Percentiles rank a stretch among this genome's conserved stretches.
Evolutionary conservation across 1,140 invertebrate species (phyloP).

Genomic region (Charaxes varanes): DNA sequence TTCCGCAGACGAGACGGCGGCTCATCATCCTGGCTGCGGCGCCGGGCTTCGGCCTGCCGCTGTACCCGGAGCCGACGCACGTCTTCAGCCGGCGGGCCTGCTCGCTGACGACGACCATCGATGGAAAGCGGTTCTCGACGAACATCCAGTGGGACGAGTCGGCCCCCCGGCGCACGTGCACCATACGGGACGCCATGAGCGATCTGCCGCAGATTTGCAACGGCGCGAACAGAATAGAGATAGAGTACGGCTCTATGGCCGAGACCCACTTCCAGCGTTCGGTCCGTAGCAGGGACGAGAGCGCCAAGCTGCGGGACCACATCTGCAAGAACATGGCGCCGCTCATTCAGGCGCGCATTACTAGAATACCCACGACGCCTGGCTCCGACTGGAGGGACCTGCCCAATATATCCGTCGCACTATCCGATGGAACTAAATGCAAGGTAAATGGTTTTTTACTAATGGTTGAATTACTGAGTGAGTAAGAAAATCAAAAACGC

Average conservation of each 20-base stretch:
- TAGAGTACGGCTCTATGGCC: conserved; percentile 83
- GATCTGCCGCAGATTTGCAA: conserved; percentile 87
- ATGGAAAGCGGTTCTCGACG: conserved; percentile 77
- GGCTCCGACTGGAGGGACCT: conserved; percentile 93
- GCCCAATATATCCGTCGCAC: conserved; percentile 83
- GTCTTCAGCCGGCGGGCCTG: conserved; percentile 85
- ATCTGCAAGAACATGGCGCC: conserved; percentile 91
- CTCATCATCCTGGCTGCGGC: conserved; percentile 90
- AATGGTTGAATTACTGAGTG: too few species aligned
- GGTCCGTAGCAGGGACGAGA: conserved; percentile 78
- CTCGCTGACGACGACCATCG: conserved; percentile 82
- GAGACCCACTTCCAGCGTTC: conserved; percentile 86
- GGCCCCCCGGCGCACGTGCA: conserved; percentile 84
- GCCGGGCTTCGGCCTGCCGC: conserved; percentile 85
- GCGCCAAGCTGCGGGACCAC: conserved; percentile 81
- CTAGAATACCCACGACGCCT: conserved; percentile 81
- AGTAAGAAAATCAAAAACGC: too few species aligned
- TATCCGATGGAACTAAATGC: conserved; percentile 81
- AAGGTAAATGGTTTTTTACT: conserved; percentile 50
- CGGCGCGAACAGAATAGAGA: conserved; percentile 81
- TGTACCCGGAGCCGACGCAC: conserved; percentile 87
- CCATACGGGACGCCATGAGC: conserved; percentile 87
- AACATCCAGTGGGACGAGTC: conserved; percentile 73
- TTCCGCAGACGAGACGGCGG: conserved; percentile 87
- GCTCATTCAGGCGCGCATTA: conserved; percentile 86